Base-by-base conservation (phyloP, 1,140 invertebrate genomes). In the Macrostomum lignano region DNA sequence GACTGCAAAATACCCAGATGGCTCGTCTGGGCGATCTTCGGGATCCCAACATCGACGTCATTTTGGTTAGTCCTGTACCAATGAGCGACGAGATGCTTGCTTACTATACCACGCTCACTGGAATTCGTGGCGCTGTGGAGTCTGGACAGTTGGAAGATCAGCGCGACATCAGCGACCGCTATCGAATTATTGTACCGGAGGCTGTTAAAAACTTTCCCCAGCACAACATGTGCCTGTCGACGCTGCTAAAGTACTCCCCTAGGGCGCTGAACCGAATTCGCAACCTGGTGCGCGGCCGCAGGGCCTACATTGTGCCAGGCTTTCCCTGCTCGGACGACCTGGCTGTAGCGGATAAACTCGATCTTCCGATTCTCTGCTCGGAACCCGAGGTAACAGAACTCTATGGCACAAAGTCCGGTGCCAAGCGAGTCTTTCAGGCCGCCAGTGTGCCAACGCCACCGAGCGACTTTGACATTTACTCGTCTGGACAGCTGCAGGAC, bases 21-120 rank as follows among this genome's bases (percentile, higher is more conserved):
- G 43, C 44, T 6, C 33, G 54, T 24, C 38, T 57, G 5, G 55
- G 53, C 46, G 52, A 56, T 35, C 47, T 58, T 47, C 22, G 41
- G 55, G 55, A 59, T 44, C 48, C 51, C 3, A 59, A 59, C 41
- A 52, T 58, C 17, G 55, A 59, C 43, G 50, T 59, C 22, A 54
- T 59, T 36, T 58, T 49, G 36, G 40, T 59, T 6, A 53, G 49
- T 0, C 51, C 55, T 11, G 50, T 58, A 2, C 44, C 48, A 5
- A 37, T 57, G 3, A 56, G 49, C 44, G 53, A 57, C 31, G 55
- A 59, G 36, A 49, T 51, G 1, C 33, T 48, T n/a, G 52, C 57
- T 43, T 59, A 59, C 42, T 59, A 57, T 40, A 40, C 42, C 13
- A 56, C 55, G 33, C 41, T 59, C 20, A 39, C 58, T 3, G 47